Evolutionary conservation across 2,888 invertebrate genomes (phyloP), one percentile per base, ranked within the genome.

Genomic region (Osedax frankpressi): DNA sequence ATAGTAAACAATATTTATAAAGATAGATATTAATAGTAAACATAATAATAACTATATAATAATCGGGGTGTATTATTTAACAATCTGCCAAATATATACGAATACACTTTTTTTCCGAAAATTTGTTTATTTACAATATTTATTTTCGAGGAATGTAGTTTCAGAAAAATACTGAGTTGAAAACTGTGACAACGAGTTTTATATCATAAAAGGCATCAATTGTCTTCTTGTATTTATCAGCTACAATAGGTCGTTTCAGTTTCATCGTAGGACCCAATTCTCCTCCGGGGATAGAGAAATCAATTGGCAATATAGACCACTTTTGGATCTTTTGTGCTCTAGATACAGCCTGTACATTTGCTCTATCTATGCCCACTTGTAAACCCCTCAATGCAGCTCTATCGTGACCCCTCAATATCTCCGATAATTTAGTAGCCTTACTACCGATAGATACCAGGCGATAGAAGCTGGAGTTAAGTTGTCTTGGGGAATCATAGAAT

Each of bases 191-290:
- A n/a, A n/a, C n/a, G n/a, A n/a, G n/a, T n/a, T n/a, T n/a, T n/a
- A n/a, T n/a, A n/a, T 69, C 77, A 85, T 93, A 93, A 82, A 93
- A 89, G 76, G 88, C 88, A 81, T 92, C 90, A 81, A 93, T 92
- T 76, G 90, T 86, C 79, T 90, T 88, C 78, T 87, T 86, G 84
- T 93, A 93, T 86, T 90, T 91, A 77, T 90, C 88, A 78, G 87
- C 85, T 2, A 93, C 90, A 69, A 91, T 87, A 79, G 89, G 90
- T 78, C 93, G 88, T 84, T 90, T 91, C 63, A 93, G 85, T 86
- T 94, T 94, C 82, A 94, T 86, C 72, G 94, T 94, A 76, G 93
- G 93, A 69, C 93, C 93, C 82, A 94, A 86, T 87, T 94, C 94
- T 77, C 93, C 94, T 3, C 91, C 91, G 71, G 88, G 87, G 76